phyloP scores from a whole-genome alignment of 2,888 invertebrate species.

The Mimas tiliae region DNA sequence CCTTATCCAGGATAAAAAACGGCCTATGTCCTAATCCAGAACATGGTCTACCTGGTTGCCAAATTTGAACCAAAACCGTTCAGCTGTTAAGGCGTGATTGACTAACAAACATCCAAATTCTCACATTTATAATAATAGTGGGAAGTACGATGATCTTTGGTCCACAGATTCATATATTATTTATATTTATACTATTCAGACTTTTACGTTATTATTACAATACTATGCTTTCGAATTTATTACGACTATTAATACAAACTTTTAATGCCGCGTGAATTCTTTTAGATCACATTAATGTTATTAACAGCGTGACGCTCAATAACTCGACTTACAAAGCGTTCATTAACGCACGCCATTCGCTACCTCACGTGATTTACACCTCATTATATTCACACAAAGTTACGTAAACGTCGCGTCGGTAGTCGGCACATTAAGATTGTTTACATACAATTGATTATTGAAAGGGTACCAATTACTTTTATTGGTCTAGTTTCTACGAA shows the following conservation, averaged over 20 bases:
- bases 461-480: neutral
- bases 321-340: neutral
- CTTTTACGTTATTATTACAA: neutral
- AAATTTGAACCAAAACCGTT: too few species aligned
- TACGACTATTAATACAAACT: neutral
- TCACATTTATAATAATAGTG: too few species aligned
- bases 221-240: neutral
- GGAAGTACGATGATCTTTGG: too few species aligned
- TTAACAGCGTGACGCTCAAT: constrained; percentile 13
- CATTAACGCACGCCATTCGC: constrained; percentile 21
- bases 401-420: neutral
- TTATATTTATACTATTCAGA: too few species aligned
- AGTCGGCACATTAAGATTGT: neutral
- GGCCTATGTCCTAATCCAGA: too few species aligned
- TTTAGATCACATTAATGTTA: constrained; percentile 3
- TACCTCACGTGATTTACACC: constrained; percentile 21
- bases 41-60: too few species aligned
- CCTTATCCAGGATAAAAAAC: too few species aligned
- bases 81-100: too few species aligned
- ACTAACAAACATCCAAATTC: too few species aligned
- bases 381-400: constrained; percentile 6
- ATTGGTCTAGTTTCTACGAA: neutral
- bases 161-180: too few species aligned
- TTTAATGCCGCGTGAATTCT: neutral
- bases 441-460: neutral